Base-by-base conservation (phyloP, 2,888 invertebrate species). In the Odontothrips loti region DNA sequence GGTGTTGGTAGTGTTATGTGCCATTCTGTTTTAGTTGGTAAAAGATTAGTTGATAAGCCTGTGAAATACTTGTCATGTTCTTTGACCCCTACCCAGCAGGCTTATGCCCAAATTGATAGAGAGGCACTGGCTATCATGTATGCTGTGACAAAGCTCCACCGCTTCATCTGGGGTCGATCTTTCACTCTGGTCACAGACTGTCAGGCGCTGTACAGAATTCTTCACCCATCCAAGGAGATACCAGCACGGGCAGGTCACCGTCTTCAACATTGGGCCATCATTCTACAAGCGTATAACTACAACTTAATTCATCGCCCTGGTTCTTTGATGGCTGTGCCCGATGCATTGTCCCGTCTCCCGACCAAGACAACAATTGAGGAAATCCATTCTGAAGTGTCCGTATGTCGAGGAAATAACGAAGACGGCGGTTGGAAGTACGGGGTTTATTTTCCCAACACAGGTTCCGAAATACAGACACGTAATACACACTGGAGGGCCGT, bases 181-280 rank as follows among this genome's bases (percentile, higher is more conserved):
- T 81, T 82, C 43, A 43, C 34, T 3, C 20, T 80, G 11, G 75
- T 80, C 6, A 81, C 82, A 0, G 82, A 82, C 34, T 63, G 82
- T 75, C 23, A 29, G 20, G 81, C 81, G 9, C 8, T 82, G 27
- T 10, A 29, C n/a, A 43, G 47, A 0, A 79, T 82, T 47, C 47
- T 81, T 29, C 17, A 79, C 20, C 34, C 34, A 79, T n/a, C 6
- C 17, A 80, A 80, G 43, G 17, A 20, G 17, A 27, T 80, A 15
- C 79, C 81, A 0, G 68, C 27, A 9, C 17, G 27, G 3, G 4
- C 79, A 1, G 80, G 63, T 1, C 43, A 27, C n/a, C 10, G 68
- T 12, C 43, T 79, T 12, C 80, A 80, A 34, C 51, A 68, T 63
- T 80, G 80, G 80, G 58, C 80, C 1, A 29, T 34, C 17, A 63